Conservation (phyloP, 1,140 invertebrate species). For the Drosophila albomicans region DNA sequence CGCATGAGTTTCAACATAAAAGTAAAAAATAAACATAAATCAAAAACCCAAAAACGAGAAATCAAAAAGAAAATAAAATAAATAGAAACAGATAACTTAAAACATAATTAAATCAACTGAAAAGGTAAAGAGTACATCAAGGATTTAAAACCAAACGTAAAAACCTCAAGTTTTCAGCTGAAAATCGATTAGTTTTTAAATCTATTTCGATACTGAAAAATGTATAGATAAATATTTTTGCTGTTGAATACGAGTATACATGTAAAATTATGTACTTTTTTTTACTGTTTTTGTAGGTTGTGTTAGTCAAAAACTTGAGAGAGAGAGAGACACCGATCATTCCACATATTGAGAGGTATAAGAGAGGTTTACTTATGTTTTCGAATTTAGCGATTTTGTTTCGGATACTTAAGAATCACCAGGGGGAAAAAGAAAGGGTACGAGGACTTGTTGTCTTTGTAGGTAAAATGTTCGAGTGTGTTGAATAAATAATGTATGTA, state of each 20-base stretch:
- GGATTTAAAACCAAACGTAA: constrained; percentile 39
- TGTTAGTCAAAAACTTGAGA: constrained; percentile 59
- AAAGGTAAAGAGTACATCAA: constrained; percentile 36
- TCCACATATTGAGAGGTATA: constrained; percentile 33
- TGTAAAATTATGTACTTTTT: constrained; percentile 35
- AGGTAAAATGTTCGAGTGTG: neutral
- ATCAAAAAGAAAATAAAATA: constrained; percentile 22
- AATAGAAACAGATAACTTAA: constrained; percentile 37
- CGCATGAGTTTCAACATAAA: constrained; percentile 71
- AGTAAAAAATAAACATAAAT: constrained; percentile 29
- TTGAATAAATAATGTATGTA: constrained; percentile 8
- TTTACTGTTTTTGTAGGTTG: constrained; percentile 20
- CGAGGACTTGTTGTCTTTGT: neutral
- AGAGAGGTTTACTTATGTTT: constrained; percentile 6
- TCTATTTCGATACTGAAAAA: constrained; percentile 65
- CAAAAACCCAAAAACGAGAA: constrained; percentile 12
- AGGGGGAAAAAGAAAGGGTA: neutral
- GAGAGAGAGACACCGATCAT: constrained; percentile 45
- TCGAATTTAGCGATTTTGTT: constrained; percentile 21
- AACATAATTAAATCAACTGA: constrained; percentile 46
- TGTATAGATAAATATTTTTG: constrained; percentile 22
- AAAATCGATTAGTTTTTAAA: constrained; percentile 85
- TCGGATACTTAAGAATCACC: neutral
- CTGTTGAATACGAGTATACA: constrained; percentile 19
- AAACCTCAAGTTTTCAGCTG: constrained; percentile 71